Conservation (phyloP, 1,140 invertebrate genomes). For the Frieseomelitta varia region DNA sequence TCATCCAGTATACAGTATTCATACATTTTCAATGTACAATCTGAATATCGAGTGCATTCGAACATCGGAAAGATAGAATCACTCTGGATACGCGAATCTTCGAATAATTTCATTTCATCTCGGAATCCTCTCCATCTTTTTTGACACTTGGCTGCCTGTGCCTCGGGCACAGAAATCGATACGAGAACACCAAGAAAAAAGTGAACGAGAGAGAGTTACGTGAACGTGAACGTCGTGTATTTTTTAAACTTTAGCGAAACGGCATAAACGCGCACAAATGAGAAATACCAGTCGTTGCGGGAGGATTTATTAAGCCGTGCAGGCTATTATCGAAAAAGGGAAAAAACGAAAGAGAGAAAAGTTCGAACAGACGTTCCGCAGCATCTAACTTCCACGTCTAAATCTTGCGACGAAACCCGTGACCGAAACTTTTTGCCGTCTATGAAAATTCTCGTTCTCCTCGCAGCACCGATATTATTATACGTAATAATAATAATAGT, state of each 20-base stretch:
- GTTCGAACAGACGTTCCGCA: neutral
- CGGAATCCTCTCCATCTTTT: neutral
- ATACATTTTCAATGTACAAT: constrained; percentile 9
- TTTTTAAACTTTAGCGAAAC: neutral
- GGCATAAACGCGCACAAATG: neutral
- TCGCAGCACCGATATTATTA: neutral
- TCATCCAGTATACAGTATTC: neutral
- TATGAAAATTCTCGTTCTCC: neutral
- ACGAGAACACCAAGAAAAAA: neutral
- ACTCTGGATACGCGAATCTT: no score
- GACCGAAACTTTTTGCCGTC: neutral
- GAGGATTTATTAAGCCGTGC: neutral
- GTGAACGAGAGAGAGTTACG: neutral
- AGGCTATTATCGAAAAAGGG: neutral
- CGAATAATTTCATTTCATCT: neutral
- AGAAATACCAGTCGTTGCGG: neutral
- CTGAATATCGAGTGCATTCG: neutral
- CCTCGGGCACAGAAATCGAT: no score
- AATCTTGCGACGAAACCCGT: no score
- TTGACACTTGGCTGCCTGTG: no score
- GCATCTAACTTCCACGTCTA: neutral
- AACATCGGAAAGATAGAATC: neutral
- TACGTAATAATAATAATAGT: no score
- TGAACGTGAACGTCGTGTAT: neutral
- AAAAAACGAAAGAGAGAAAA: neutral